Percentiles rank a stretch among this genome's conserved stretches.
Evolutionary conservation across 2,888 invertebrate genomes (phyloP).

Genomic region (Cataglyphis rosenhaueri): DNA sequence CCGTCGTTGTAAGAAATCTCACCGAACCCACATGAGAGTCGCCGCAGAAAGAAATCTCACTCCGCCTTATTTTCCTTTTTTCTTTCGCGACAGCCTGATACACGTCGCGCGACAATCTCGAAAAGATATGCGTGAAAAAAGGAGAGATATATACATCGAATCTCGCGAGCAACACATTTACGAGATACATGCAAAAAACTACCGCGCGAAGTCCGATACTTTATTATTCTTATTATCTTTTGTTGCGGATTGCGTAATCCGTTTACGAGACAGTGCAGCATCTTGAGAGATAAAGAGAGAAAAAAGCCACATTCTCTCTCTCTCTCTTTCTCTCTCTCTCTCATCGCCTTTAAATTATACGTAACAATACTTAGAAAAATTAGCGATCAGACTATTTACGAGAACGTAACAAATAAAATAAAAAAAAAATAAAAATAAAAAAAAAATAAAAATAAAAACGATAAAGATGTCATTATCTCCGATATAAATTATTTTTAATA

Average conservation of each 20-base stretch:
- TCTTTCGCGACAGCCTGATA: background rate
- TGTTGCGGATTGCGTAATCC: constrained; percentile 11
- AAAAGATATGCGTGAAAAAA: constrained; percentile 6
- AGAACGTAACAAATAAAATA: background rate
- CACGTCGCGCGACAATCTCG: background rate
- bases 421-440: background rate
- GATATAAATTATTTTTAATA: constrained; percentile 2
- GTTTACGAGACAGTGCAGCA: background rate
- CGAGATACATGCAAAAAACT: constrained; percentile 5
- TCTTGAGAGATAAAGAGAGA: background rate
- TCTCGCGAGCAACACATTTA: background rate
- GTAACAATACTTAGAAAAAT: constrained; percentile 25
- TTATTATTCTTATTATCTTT: background rate
- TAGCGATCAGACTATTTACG: constrained; percentile 1
- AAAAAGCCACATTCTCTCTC: background rate
- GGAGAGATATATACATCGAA: background rate
- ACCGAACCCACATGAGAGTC: constrained; percentile 41
- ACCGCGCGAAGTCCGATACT: constrained; percentile 13
- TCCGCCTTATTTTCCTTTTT: constrained; percentile 8
- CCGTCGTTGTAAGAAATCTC: constrained; percentile 45
- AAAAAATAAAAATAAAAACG: background rate
- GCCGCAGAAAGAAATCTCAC: constrained; percentile 44
- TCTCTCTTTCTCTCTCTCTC: background rate
- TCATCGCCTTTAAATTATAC: constrained; percentile 2
- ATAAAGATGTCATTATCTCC: background rate